A percentile compares a stretch with the other conserved stretches of the same genome.
Evolutionary conservation across 2,888 invertebrate species (phyloP).

Genomic region (Petrolisthes cinctipes): DNA sequence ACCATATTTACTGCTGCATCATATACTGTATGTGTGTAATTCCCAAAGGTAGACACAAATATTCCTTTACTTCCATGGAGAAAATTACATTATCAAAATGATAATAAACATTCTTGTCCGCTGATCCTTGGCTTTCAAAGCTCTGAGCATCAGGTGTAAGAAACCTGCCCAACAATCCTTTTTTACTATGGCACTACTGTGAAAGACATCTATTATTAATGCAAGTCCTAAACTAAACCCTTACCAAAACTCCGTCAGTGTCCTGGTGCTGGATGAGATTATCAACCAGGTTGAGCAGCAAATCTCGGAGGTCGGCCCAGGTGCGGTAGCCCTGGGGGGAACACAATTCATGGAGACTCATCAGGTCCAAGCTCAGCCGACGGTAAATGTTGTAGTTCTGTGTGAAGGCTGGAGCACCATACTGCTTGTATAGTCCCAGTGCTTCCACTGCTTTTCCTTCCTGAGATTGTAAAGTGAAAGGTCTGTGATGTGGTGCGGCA

Average conservation of each 20-base stretch:
- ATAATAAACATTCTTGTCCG: too few relatives aligned
- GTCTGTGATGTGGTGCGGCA: too few relatives aligned
- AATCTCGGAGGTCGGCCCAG: constrained; percentile 80
- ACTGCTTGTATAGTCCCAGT: constrained; percentile 79
- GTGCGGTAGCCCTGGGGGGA: constrained; percentile 76
- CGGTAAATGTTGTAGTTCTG: constrained; percentile 88
- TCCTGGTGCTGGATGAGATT: constrained; percentile 55
- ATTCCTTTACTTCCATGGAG: too few relatives aligned
- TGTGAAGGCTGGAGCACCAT: constrained; percentile 78
- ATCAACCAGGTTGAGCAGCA: constrained; percentile 71
- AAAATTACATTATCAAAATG: too few relatives aligned
- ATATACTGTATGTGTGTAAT: too few relatives aligned
- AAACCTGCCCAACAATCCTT: too few relatives aligned
- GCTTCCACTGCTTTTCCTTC: constrained; percentile 78
- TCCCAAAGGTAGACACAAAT: too few relatives aligned
- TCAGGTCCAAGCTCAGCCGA: constrained; percentile 78
- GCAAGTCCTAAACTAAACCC: not conserved
- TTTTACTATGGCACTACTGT: too few relatives aligned
- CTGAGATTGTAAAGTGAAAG: constrained; percentile 15
- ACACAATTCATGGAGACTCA: constrained; percentile 73
- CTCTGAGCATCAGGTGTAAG: too few relatives aligned
- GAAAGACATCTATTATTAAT: too few relatives aligned
- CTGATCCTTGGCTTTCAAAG: too few relatives aligned
- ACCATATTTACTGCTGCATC: too few relatives aligned
- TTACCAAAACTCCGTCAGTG: constrained; percentile 50